Conservation (phyloP, 2,888 invertebrate genomes). For the Pandemis corylana region DNA sequence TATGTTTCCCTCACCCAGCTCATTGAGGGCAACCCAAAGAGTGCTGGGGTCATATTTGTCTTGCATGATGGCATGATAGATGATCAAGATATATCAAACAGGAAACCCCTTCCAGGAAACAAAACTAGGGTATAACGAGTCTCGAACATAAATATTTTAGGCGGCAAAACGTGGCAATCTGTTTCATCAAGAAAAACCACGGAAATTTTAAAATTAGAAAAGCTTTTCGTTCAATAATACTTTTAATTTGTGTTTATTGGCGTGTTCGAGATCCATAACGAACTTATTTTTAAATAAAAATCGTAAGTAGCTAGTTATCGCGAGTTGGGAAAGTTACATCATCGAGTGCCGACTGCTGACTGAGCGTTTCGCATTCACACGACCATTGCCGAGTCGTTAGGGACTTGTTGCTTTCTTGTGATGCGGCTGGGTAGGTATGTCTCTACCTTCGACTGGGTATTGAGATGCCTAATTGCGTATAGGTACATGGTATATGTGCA, state of each 20-base stretch:
- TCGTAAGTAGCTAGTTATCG: conserved; percentile 31
- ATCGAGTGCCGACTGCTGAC: conserved; percentile 61
- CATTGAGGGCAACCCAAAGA: conserved; percentile 84
- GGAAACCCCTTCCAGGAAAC: background rate
- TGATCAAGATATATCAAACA: background rate
- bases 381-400: conserved; percentile 42
- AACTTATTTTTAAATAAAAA: background rate
- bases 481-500: too few relatives aligned
- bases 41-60: conserved; percentile 70
- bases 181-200: background rate
- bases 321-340: conserved; percentile 51
- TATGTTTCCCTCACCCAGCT: conserved; percentile 84
- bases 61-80: conserved; percentile 57
- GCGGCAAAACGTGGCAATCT: background rate
- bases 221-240: background rate
- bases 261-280: background rate
- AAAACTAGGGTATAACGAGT: background rate
- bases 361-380: conserved; percentile 51
- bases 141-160: background rate
- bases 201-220: background rate
- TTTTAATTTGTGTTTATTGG: background rate
- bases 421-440: background rate
- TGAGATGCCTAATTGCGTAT: too few relatives aligned
- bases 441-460: too few relatives aligned
- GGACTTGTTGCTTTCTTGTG: conserved; percentile 57